Base-by-base conservation (phyloP, 2,113 vertebrate genomes). In the Catharus minimus region DNA sequence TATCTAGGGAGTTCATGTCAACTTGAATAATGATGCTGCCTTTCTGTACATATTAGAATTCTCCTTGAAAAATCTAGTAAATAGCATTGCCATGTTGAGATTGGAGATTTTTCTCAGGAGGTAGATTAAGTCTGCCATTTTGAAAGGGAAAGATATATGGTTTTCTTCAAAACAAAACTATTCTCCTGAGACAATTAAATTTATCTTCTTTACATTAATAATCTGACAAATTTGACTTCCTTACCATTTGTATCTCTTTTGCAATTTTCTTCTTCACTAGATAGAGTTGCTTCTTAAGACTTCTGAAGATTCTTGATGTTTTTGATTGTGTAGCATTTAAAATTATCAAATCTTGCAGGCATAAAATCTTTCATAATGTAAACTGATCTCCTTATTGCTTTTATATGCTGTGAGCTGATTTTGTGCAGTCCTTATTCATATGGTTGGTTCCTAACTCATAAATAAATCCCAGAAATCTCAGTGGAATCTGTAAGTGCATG, bases 11-110 rank as follows among this genome's bases (percentile, higher is more conserved):
- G 86, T 93, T 96, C 81, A 76, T 93, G 96, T 97, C 95, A 95
- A 82, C 87, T 97, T 95, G 94, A 96, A 95, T 96, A 96, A 97
- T 96, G 96, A 94, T 86, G 73, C 38, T 26, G 92, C 92, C 88
- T 86, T 94, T 95, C 94, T 89, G 75, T 83, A 87, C 44, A 58
- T 95, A 85, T 49, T 95, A 93, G 90, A 96, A 86, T 89, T 96
- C 88, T 93, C 84, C 83, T 92, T 90, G 93, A 96, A 97, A 82
- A 91, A 92, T 91, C 87, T 69, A 67, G 73, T 89, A 94, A 93
- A 93, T n/a, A 78, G 41, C 36, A 67, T 83, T 96, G 56, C 68
- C 27, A 16, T 36, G 15, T 80, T 77, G 67, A 94, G 33, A 60
- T 20, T 41, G 55, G 62, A 78, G 60, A 52, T 81, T 92, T 92